These are phyloP conservation scores for Bovichtus diacanthus DNA, from an alignment of 2,797 vertebrate species.

Conservation along the genomic window DNA sequence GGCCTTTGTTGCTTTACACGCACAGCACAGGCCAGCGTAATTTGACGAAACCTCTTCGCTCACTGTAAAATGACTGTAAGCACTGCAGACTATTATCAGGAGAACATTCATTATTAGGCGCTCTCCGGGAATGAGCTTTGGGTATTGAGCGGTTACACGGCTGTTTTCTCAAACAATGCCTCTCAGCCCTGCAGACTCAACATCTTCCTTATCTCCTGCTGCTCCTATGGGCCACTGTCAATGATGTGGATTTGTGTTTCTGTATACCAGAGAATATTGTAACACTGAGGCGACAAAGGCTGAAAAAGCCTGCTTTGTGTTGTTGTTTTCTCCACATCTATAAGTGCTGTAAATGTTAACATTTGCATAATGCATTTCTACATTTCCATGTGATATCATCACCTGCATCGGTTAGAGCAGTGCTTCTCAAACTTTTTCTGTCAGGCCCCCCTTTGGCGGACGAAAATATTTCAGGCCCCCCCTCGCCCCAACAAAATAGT, in stretches of 20 bases:
- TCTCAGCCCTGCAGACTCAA: conserved; percentile 46
- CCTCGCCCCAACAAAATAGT: too few relatives aligned
- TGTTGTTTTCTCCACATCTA: conserved; percentile 11
- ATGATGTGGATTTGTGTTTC: conserved; percentile 62
- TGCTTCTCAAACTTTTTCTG: too few relatives aligned
- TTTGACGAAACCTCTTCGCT: conserved; percentile 58
- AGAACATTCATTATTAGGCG: conserved; percentile 65
- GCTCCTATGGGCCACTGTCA: conserved; percentile 45
- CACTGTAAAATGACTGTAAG: conserved; percentile 62
- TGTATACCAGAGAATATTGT: conserved; percentile 46
- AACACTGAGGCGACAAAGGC: conserved; percentile 39
- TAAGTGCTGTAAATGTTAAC: conserved; percentile 21
- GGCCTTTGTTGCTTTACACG: conserved; percentile 56
- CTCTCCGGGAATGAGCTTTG: conserved; percentile 48
- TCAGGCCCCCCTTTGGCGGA: too few relatives aligned
- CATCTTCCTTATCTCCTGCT: conserved; percentile 61
- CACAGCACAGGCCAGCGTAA: conserved; percentile 51
- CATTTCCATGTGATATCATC: conserved; percentile 20
- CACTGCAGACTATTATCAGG: conserved; percentile 66
- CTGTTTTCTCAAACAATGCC: conserved; percentile 58
- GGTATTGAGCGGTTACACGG: conserved; percentile 51
- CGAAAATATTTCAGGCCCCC: too few relatives aligned
- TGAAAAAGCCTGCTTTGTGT: conserved; percentile 40
- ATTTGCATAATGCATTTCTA: conserved; percentile 47
- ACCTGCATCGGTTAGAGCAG: conserved; percentile 4